Percentiles rank a stretch among this genome's conserved stretches.
phyloP scores from a whole-genome alignment of 2,888 invertebrate genomes.

The Enchytraeus crypticus region DNA sequence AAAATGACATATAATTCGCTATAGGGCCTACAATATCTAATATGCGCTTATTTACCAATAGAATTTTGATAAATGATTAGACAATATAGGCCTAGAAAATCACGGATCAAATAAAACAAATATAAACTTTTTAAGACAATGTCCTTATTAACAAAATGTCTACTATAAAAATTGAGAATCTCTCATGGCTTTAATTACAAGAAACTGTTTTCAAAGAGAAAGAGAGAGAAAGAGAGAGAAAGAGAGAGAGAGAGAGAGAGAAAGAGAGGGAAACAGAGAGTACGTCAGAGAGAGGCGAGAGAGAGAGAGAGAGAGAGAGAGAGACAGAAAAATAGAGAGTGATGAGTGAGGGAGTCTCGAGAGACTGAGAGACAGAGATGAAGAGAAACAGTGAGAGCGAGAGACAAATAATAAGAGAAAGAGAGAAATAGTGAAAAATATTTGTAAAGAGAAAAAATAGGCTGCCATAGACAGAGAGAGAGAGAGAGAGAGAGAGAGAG shows the following conservation, averaged over 20 bases:
- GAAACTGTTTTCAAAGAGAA: no score
- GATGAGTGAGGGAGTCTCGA: neutral
- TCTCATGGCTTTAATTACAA: no score
- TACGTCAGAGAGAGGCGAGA: neutral
- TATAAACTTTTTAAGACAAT: no score
- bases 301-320: neutral
- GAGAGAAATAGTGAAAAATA: constrained; percentile 1
- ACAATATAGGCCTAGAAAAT: no score
- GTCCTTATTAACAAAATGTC: no score
- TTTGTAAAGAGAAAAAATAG: neutral
- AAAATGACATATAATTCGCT: no score
- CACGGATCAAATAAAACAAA: no score
- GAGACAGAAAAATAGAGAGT: neutral
- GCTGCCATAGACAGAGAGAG: neutral
- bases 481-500: neutral
- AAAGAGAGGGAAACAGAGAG: neutral
- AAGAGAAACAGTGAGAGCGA: neutral
- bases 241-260: neutral
- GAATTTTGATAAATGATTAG: no score
- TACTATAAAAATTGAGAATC: no score
- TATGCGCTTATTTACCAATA: no score
- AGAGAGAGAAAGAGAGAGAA: no score
- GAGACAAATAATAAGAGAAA: neutral
- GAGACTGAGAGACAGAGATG: neutral
- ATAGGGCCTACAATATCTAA: no score